phyloP scores from a whole-genome alignment of 1,140 invertebrate species.

The Drosophila orosa region DNA sequence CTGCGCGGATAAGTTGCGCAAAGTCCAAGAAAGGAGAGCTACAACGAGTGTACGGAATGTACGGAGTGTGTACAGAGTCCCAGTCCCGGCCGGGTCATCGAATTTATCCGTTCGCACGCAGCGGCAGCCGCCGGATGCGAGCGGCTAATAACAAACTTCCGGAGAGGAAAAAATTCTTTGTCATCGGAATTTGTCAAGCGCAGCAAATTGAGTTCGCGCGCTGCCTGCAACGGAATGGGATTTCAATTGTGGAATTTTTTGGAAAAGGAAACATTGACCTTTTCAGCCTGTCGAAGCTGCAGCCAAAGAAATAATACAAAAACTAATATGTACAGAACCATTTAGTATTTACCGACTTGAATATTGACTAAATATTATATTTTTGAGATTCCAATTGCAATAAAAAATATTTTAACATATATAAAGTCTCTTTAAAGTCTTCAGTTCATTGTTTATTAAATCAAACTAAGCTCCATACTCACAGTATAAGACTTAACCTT shows the following conservation, averaged over 20 bases:
- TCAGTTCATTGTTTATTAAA: background rate
- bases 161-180: conserved; percentile 80
- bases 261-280: conserved; percentile 3
- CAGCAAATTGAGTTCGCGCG: conserved; percentile 74
- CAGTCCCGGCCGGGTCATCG: conserved; percentile 28
- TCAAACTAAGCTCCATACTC: no score
- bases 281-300: background rate
- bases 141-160: conserved; percentile 83
- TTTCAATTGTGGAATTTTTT: conserved; percentile 59
- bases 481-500: background rate
- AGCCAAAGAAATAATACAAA: background rate
- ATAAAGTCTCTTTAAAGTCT: background rate
- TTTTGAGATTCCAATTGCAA: background rate
- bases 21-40: background rate
- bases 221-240: conserved; percentile 54
- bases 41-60: background rate
- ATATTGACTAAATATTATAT: background rate
- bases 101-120: conserved; percentile 62
- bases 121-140: conserved; percentile 58
- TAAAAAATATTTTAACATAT: background rate
- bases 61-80: background rate
- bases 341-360: background rate
- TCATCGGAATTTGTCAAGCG: conserved; percentile 77
- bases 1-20: conserved; percentile 75
- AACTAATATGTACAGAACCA: no score